Evolutionary conservation across 2,888 invertebrate species (phyloP).

Genomic region (Mesorhabditis sp.): DNA sequence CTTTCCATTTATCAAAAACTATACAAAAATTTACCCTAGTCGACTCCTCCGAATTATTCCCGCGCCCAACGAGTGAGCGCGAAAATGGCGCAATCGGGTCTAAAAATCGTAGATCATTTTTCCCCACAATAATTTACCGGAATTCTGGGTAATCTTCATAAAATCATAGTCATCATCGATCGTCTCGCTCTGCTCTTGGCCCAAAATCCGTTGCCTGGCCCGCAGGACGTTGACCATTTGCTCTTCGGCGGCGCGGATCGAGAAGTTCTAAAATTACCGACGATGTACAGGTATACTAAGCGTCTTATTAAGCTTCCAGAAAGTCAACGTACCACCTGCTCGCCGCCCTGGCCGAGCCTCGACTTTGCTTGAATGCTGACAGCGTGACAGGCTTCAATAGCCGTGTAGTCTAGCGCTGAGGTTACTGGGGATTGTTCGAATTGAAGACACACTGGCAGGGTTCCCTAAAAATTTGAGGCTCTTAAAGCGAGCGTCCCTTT

Average conservation of each 20-base stretch:
- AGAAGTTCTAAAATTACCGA: background rate
- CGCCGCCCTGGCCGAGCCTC: background rate
- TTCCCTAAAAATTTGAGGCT: constrained; percentile 18
- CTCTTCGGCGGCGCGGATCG: background rate
- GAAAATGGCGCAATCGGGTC: background rate
- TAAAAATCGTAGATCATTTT: too few species aligned
- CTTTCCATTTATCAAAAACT: background rate
- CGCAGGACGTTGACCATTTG: background rate
- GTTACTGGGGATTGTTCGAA: constrained; percentile 21
- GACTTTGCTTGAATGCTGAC: background rate
- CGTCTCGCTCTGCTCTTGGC: constrained; percentile 5
- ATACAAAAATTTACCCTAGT: background rate
- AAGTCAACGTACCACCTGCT: background rate
- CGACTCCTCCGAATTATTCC: background rate
- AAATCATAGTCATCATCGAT: constrained; percentile 1
- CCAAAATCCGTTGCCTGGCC: background rate
- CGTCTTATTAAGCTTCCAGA: background rate
- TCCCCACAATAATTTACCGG: background rate
- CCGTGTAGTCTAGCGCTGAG: background rate
- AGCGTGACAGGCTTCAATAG: background rate
- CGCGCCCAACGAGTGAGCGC: background rate
- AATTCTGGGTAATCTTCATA: background rate
- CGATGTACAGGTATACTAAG: too few species aligned
- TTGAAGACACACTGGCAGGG: constrained; percentile 29
- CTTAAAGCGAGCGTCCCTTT: background rate